Evolutionary conservation across 2,797 vertebrate genomes (phyloP).

Genomic region (Liparis tanakae): DNA sequence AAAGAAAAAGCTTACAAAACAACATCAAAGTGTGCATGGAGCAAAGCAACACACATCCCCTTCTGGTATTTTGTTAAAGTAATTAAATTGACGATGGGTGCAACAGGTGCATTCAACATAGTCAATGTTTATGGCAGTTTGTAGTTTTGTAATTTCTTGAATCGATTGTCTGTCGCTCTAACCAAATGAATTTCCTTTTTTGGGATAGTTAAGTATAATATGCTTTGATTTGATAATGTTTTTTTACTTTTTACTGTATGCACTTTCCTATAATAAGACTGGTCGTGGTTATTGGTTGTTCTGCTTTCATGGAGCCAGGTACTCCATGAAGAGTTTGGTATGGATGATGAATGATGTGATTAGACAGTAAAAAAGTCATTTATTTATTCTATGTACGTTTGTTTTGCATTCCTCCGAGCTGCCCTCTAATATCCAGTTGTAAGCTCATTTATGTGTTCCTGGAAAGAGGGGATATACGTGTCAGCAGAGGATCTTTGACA

Average conservation of each 20-base stretch:
- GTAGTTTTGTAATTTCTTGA: not conserved
- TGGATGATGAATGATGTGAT: slow-evolving; percentile 5
- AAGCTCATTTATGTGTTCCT: slow-evolving; percentile 58
- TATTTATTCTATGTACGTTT: slow-evolving; percentile 47
- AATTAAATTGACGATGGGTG: not conserved
- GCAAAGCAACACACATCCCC: too few species aligned
- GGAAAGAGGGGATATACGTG: slow-evolving; percentile 66
- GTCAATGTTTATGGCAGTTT: not conserved
- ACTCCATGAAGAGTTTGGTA: not conserved
- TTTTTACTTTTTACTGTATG: not conserved
- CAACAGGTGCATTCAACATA: not conserved
- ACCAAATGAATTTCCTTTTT: slow-evolving; percentile 5
- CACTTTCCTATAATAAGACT: not conserved
- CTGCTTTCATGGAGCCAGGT: slow-evolving; percentile 10
- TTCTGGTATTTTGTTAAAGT: too few species aligned
- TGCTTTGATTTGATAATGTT: not conserved
- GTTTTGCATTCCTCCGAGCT: slow-evolving; percentile 48
- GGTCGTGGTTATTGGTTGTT: slow-evolving; percentile 7
- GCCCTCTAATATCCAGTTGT: slow-evolving; percentile 37
- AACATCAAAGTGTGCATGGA: not conserved
- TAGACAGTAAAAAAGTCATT: slow-evolving; percentile 22
- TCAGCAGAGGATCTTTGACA: slow-evolving; percentile 64
- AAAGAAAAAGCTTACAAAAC: not conserved
- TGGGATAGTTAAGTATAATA: not conserved
- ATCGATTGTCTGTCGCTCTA: not conserved